Evolutionary conservation across 1,140 invertebrate species (phyloP).

Genomic region (Drosophila pseudoobscura): DNA sequence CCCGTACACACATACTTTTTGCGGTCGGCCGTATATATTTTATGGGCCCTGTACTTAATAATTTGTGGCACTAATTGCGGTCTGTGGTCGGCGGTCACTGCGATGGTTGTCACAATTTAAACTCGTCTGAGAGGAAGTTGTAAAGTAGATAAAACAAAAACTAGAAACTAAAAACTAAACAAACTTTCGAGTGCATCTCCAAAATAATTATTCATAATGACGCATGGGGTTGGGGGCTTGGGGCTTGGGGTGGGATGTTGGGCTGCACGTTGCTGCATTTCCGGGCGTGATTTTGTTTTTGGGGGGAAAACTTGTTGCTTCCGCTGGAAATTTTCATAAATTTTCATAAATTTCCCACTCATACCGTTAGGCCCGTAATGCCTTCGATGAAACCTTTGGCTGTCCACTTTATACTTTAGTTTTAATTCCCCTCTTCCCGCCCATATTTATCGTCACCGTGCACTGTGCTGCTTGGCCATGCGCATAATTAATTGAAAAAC

Average conservation of each 20-base stretch:
- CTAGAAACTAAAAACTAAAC: conserved; percentile 9
- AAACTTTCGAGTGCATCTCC: conserved; percentile 13
- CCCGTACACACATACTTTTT: conserved; percentile 25
- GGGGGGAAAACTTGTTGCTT: conserved; percentile 55
- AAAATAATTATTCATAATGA: conserved; percentile 28
- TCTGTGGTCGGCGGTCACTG: conserved; percentile 62
- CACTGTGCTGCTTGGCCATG: conserved; percentile 49
- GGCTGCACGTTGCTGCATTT: conserved; percentile 41
- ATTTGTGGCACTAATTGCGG: conserved; percentile 75
- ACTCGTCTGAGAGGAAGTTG: conserved; percentile 54
- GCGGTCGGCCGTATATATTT: conserved; percentile 28
- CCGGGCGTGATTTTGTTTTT: conserved; percentile 53
- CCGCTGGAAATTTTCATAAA: conserved; percentile 46
- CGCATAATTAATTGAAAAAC: conserved; percentile 71
- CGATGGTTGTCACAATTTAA: conserved; percentile 49
- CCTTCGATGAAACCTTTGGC: conserved; percentile 10
- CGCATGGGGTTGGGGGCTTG: not conserved
- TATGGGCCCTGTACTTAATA: conserved; percentile 68
- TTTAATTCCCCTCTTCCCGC: conserved; percentile 54
- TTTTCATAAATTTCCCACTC: conserved; percentile 31
- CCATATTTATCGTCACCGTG: conserved; percentile 29
- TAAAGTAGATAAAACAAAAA: conserved; percentile 36
- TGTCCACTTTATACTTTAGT: conserved; percentile 55
- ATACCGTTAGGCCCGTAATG: conserved; percentile 44
- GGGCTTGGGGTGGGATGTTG: not conserved